Evolutionary conservation across 2,888 invertebrate species (phyloP), one percentile per base, ranked within the genome.

Genomic region (Dasysyrphus tricinctus): DNA sequence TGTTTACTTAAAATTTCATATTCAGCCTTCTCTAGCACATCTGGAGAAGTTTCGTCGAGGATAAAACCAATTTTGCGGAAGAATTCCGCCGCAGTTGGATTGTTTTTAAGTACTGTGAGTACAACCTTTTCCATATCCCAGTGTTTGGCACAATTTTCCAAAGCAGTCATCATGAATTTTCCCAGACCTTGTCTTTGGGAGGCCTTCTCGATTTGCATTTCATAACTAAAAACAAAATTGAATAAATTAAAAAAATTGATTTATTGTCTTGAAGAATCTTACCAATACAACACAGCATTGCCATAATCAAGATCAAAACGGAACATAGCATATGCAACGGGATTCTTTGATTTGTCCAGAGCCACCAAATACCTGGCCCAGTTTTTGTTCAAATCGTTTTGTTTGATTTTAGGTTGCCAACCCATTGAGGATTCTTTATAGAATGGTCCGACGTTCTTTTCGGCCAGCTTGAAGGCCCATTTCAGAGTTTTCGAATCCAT

Each of bases 121-220:
- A 97, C 94, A 9, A 97, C 94, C 93, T 96, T 96, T 89, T 94
- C 94, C 95, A 97, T 95, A 74, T 94, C 93, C 91, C 95, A 95
- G 77, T 94, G 94, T 88, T 93, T 94, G 5, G 96, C 96, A 88
- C 97, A 94, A 24, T 94, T 92, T 90, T 97, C 96, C 69, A 97
- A 91, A 37, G 95, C 94, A 88, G 94, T 94, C 95, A 97, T 95
- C 93, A 98, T 94, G 90, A 96, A 96, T 89, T 95, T 95, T 4
- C 97, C 97, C 24, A 98, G 92, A 8, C 97, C 97, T 92, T 96
- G 95, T 83, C 96, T 93, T 88, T 95, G 94, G 59, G 94, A 93
- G 3, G 92, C 91, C 63, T 94, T 92, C 88, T 95, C 95, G 78
- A 97, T 93, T 92, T 98, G 97, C 89, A 98, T 93, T 92, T 98